Conservation (phyloP, 2,113 vertebrate genomes). For the Cricetomys ansorgei region DNA sequence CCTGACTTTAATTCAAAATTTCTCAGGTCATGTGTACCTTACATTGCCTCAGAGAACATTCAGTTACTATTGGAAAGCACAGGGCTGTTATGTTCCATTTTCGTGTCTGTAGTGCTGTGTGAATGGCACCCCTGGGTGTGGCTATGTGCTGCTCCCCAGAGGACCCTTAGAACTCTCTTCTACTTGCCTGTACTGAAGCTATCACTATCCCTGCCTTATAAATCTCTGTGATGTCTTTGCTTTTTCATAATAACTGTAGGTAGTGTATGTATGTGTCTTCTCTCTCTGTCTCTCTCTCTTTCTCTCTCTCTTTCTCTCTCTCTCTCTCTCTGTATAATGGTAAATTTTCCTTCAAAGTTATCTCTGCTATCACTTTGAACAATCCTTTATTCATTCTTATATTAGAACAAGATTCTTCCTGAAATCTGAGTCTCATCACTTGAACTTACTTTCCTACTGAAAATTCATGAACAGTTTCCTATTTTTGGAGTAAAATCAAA, state of each 20-base stretch:
- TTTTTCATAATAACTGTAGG: not conserved
- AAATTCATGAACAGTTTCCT: not conserved
- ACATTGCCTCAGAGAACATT: constrained; percentile 37
- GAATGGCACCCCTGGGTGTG: not conserved
- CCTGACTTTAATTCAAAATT: constrained; percentile 23
- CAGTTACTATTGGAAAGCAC: not conserved
- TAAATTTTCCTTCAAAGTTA: not conserved
- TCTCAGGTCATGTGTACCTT: not conserved
- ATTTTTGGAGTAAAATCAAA: constrained; percentile 36
- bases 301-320: too few relatives aligned
- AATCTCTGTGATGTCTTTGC: constrained; percentile 8
- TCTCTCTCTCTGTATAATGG: too few relatives aligned
- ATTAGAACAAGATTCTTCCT: not conserved
- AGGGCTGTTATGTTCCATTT: not conserved
- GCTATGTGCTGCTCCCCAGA: not conserved
- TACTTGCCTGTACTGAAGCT: not conserved
- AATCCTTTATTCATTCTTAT: not conserved
- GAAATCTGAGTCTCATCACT: not conserved
- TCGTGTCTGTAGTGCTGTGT: not conserved
- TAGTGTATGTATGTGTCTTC: not conserved
- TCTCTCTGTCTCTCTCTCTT: too few relatives aligned
- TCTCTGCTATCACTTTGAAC: constrained; percentile 3
- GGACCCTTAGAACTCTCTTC: not conserved
- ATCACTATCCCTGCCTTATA: constrained; percentile 16
- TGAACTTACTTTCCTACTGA: not conserved